Evolutionary conservation across 2,113 vertebrate genomes (phyloP).

Genomic region (Erythrolamprus reginae): DNA sequence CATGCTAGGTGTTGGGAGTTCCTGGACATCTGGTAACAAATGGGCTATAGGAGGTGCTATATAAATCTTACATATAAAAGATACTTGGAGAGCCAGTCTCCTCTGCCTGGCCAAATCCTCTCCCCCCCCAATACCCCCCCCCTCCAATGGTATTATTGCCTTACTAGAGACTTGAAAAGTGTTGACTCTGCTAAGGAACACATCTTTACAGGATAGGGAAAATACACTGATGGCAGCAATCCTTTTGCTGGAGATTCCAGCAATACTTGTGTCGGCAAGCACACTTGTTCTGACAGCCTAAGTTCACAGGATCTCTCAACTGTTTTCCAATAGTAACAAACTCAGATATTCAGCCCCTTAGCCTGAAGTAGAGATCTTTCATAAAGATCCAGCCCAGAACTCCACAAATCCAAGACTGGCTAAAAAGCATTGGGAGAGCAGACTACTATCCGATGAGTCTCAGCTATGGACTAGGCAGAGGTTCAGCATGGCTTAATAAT

Average conservation of each 20-base stretch:
- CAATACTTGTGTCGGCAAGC: neutral
- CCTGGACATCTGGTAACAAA: no score
- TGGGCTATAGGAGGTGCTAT: no score
- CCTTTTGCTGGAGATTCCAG: neutral
- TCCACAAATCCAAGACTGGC: neutral
- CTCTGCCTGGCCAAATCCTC: no score
- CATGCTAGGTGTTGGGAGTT: no score
- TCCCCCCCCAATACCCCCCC: no score
- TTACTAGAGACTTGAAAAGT: no score
- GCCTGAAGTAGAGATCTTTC: neutral
- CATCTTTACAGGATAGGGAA: neutral
- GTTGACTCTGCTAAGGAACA: neutral
- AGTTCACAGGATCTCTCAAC: neutral
- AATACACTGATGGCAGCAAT: neutral
- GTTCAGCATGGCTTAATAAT: neutral
- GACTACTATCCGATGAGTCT: neutral
- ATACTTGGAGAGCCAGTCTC: no score
- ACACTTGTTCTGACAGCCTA: neutral
- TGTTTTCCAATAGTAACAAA: neutral
- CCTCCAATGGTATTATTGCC: no score
- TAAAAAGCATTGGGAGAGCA: neutral
- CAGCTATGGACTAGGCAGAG: neutral
- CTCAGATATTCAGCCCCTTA: neutral
- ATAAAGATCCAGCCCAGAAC: neutral
- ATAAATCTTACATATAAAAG: no score